Base-by-base conservation (phyloP, 2,113 vertebrate species). In the Emberiza fucata region DNA sequence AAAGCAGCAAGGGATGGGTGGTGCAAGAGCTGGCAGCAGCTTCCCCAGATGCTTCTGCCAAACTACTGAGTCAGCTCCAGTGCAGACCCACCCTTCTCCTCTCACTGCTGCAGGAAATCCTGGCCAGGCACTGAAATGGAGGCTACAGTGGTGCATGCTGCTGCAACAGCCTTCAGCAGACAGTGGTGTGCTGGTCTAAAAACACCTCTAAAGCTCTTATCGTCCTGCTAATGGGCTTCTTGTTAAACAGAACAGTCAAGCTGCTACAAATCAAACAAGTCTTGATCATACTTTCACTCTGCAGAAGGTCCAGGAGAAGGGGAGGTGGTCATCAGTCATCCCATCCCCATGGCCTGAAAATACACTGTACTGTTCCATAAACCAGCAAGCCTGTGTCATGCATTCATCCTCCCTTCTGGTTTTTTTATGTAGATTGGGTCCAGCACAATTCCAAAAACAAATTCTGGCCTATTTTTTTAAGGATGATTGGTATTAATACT, bases 71-170 rank as follows among this genome's bases (percentile, higher is more conserved):
- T 53, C 77, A 69, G 64, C 69, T 73, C 59, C 59, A 31, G 51
- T n/a, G 7, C 64, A 66, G 40, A 69, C 19, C 72, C 87, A 48
- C 68, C 77, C 65, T 69, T 53, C 84, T 91, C 42, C 35, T 75
- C 72, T 37, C 23, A 3, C 40, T 40, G 60, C 54, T 68, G 44
- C 19, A 31, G 44, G 59, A 84, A 69, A 77, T 59, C 31, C 61
- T 5, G 11, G 33, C 39, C 57, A n/a, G 53, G 47, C 4, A 5
- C 33, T 63, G 42, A 53, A 29, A 51, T 7, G 28, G 47, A 77
- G 35, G 39, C 57, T 68, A 21, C 9, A 11, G 35, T 0, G 0
- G 33, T 51, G 76, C 0, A 0, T 48, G 56, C 60, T 70, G 23
- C 86, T 31, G 20, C n/a, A 7, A 37, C 33, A 68, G 59, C 33